Conservation (phyloP, 2,113 vertebrate species). For the Coregonus clupeaformis region DNA sequence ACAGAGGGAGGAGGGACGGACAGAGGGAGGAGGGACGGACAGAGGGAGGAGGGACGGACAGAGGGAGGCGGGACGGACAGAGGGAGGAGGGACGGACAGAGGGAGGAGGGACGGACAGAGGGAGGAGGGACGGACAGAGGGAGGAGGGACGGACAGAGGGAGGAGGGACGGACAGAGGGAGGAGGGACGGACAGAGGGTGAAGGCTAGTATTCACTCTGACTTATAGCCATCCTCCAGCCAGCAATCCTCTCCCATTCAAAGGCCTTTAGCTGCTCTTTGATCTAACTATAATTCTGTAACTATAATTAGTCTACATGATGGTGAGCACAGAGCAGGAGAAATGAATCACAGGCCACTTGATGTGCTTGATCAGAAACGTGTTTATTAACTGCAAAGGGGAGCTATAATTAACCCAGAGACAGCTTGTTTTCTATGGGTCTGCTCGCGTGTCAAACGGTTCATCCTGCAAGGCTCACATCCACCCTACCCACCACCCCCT, state of each 20-base stretch:
- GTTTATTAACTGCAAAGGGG: slow-evolving; percentile 79
- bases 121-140: no score
- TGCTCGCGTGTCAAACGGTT: slow-evolving; percentile 75
- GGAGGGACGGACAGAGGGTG: slow-evolving; percentile 28
- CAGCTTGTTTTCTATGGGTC: slow-evolving; percentile 76
- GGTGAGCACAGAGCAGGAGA: slow-evolving; percentile 55
- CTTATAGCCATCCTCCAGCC: slow-evolving; percentile 42
- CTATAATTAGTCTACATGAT: slow-evolving; percentile 76
- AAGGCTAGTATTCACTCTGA: slow-evolving; percentile 27
- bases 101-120: no score
- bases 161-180: no score
- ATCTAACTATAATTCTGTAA: slow-evolving; percentile 76
- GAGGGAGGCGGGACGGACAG: no score
- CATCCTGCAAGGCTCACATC: slow-evolving; percentile 63
- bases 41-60: no score
- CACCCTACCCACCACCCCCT: slow-evolving; percentile 21
- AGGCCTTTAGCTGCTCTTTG: slow-evolving; percentile 75
- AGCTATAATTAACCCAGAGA: slow-evolving; percentile 77
- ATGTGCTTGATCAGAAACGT: slow-evolving; percentile 81
- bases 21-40: no score
- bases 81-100: no score
- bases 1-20: no score
- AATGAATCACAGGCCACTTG: slow-evolving; percentile 73
- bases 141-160: no score
- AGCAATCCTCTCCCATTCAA: slow-evolving; percentile 66